Conservation (phyloP, 2,113 vertebrate species). For the Hypocryptadius cinnamomeus region DNA sequence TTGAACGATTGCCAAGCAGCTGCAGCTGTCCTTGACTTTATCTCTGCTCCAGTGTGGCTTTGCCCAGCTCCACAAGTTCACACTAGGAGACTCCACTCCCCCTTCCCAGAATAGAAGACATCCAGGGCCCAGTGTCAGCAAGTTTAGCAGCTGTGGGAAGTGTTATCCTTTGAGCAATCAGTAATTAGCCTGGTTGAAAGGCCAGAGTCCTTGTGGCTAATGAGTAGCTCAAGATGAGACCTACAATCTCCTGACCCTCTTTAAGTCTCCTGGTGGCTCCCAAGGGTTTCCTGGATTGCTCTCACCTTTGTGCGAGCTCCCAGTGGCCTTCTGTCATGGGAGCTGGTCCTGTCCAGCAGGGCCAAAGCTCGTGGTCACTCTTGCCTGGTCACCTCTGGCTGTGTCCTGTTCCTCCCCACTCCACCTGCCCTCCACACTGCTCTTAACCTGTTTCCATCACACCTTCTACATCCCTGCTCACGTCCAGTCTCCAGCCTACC, state of each 20-base stretch:
- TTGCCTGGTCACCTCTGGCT: background rate
- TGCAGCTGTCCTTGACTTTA: constrained; percentile 63
- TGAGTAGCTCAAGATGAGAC: constrained; percentile 4
- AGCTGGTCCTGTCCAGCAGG: background rate
- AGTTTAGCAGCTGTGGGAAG: constrained; percentile 56
- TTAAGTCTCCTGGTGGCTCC: background rate
- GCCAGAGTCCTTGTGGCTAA: constrained; percentile 47
- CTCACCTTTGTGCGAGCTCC: background rate
- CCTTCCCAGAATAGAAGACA: constrained; percentile 64
- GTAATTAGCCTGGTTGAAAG: constrained; percentile 45
- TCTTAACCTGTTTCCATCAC: background rate
- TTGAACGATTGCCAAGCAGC: constrained; percentile 56
- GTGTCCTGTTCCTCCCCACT: background rate
- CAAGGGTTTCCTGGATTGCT: background rate
- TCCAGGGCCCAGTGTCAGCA: constrained; percentile 44
- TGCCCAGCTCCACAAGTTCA: constrained; percentile 63
- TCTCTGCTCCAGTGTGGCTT: constrained; percentile 50
- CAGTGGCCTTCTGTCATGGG: background rate
- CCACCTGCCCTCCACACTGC: background rate
- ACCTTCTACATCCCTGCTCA: rapidly evolving
- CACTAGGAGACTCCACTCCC: constrained; percentile 62
- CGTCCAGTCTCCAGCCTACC: no score
- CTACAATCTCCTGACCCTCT: background rate
- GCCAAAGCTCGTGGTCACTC: background rate
- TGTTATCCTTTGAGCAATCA: constrained; percentile 36